Evolutionary conservation across 2,113 vertebrate genomes (phyloP).

Genomic region (Dunckerocampus dactyliophorus): DNA sequence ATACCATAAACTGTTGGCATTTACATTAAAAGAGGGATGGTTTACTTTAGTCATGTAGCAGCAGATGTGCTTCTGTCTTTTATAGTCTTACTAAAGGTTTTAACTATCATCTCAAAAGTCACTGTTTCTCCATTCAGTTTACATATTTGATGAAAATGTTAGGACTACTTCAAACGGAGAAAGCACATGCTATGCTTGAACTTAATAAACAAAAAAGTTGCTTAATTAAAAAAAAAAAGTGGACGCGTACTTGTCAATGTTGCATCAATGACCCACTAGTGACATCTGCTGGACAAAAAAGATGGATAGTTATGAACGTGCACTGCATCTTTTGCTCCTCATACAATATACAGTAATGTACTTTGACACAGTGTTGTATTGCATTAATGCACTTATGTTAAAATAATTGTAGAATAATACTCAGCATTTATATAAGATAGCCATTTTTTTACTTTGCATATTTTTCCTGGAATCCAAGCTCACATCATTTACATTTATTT

Average conservation of each 20-base stretch:
- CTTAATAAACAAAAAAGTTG: no score
- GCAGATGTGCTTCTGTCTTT: no score
- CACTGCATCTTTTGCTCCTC: background rate
- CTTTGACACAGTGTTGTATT: background rate
- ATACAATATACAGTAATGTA: background rate
- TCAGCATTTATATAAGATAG: background rate
- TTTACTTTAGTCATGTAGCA: no score
- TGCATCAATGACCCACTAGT: slow-evolving; percentile 26
- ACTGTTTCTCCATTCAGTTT: no score
- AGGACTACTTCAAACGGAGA: no score
- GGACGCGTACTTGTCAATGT: background rate
- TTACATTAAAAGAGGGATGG: no score
- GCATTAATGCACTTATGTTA: background rate
- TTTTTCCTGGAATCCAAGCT: background rate
- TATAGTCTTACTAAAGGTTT: no score
- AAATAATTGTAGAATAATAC: background rate
- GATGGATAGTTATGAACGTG: background rate
- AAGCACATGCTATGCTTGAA: no score
- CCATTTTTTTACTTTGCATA: background rate
- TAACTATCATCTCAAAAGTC: no score
- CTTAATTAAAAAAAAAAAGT: no score
- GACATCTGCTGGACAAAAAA: slow-evolving; percentile 53
- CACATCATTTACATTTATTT: background rate
- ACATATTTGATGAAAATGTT: no score
- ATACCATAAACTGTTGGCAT: no score